Percentiles rank a stretch among this genome's conserved stretches.
These are phyloP conservation scores for Chromobotia macracanthus DNA, from an alignment of 2,797 vertebrate genomes.

Conservation along the genomic window DNA sequence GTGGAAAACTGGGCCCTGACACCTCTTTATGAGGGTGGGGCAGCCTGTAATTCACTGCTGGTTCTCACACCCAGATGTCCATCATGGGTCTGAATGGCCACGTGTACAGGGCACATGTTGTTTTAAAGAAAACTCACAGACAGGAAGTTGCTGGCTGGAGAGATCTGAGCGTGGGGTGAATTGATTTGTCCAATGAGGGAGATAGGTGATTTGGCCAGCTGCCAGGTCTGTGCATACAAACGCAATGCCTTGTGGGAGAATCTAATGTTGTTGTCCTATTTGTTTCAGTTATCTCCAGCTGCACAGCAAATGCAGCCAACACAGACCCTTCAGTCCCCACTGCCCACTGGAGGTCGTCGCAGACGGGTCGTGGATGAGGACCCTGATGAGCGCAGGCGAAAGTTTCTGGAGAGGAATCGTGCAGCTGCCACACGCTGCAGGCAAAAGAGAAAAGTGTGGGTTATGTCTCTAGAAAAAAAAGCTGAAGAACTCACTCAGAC, in stretches of 20 bases:
- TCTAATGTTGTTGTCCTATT: not conserved
- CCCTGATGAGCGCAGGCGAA: constrained; percentile 93
- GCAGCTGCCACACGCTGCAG: constrained; percentile 96
- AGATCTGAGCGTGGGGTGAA: constrained; percentile 64
- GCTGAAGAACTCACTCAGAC: constrained; percentile 99
- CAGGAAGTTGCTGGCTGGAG: constrained; percentile 61
- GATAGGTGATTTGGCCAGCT: constrained; percentile 62
- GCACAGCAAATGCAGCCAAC: constrained; percentile 98
- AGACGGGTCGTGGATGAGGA: constrained; percentile 95
- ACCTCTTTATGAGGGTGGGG: constrained; percentile 80
- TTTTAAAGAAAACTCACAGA: constrained; percentile 72
- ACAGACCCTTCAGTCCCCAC: constrained; percentile 91
- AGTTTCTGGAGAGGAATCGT: constrained; percentile 97
- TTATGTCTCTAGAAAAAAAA: constrained; percentile 99
- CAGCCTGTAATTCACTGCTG: constrained; percentile 72
- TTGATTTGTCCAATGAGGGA: constrained; percentile 51
- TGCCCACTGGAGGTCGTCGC: constrained; percentile 90
- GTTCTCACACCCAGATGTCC: constrained; percentile 64
- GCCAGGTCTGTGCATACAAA: constrained; percentile 55
- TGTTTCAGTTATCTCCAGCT: constrained; percentile 88
- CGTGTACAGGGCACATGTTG: constrained; percentile 73
- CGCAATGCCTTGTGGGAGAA: not conserved
- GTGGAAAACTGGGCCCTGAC: constrained; percentile 77
- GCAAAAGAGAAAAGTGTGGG: constrained; percentile 99
- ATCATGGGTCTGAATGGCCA: constrained; percentile 57